Percentiles rank a stretch among this genome's conserved stretches.
These are phyloP conservation scores for Pantala flavescens DNA, from an alignment of 1,140 invertebrate genomes.

Conservation along the genomic window DNA sequence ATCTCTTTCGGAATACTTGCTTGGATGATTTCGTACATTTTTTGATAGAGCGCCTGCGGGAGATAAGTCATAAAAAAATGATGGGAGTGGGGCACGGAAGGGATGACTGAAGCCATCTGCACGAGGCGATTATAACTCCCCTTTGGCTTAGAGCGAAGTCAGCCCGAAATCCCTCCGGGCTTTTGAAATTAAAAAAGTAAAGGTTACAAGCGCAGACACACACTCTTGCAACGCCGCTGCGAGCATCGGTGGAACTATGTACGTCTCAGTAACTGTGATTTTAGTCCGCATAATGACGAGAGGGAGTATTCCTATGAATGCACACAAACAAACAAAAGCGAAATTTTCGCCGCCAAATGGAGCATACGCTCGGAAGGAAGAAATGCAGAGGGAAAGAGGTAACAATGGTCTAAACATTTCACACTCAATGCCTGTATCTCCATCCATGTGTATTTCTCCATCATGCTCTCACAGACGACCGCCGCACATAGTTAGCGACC, in stretches of 20 bases:
- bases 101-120: neutral
- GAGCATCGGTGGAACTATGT: neutral
- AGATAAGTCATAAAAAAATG: too few relatives aligned
- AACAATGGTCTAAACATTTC: neutral
- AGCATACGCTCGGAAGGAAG: neutral
- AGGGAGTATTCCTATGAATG: neutral
- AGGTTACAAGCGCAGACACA: neutral
- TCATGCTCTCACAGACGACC: too few relatives aligned
- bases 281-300: neutral
- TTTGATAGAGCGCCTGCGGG: neutral
- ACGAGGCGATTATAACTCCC: slow-evolving; percentile 1
- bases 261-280: slow-evolving; percentile 1
- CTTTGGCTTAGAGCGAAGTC: neutral
- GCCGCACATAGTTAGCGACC: too few relatives aligned
- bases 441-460: too few relatives aligned
- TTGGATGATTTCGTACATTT: neutral
- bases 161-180: slow-evolving; percentile 1
- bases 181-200: neutral
- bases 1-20: neutral
- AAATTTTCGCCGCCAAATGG: neutral
- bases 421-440: neutral
- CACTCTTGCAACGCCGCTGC: neutral
- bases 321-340: neutral
- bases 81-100: neutral
- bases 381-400: neutral